phyloP scores from a whole-genome alignment of 2,888 invertebrate species.

The Keiferia lycopersicella region DNA sequence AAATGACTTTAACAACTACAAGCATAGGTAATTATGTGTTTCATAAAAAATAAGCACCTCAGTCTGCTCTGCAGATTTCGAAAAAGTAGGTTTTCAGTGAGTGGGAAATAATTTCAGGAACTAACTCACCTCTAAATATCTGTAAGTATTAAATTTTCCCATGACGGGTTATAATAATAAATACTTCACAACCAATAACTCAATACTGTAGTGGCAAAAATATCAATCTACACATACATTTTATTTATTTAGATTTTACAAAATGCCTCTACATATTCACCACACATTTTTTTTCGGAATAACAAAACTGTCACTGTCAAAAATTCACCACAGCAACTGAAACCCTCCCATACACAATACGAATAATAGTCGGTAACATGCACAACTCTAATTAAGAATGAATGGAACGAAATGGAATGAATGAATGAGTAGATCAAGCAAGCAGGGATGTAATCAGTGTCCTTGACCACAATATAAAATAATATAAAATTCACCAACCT shows the following conservation, averaged over 20 bases:
- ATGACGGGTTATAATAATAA: constrained; percentile 57
- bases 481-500: no score
- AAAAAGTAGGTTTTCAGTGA: no score
- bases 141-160: constrained; percentile 80
- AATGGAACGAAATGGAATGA: not conserved
- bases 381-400: not conserved
- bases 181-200: constrained; percentile 66
- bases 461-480: no score
- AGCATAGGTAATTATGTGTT: no score
- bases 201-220: constrained; percentile 28
- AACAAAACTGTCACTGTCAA: not conserved
- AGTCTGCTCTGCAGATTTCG: no score
- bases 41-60: no score
- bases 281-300: not conserved
- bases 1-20: no score
- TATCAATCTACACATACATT: constrained; percentile 23
- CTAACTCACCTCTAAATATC: constrained; percentile 74
- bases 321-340: not conserved
- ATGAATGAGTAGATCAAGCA: not conserved
- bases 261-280: constrained; percentile 23
- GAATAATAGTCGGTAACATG: not conserved
- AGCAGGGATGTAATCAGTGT: not conserved
- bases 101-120: not conserved
- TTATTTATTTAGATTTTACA: constrained; percentile 25
- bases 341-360: constrained; percentile 6